Percentiles rank a stretch among this genome's conserved stretches.
Evolutionary conservation across 2,888 invertebrate genomes (phyloP).

Genomic region (Micoletzkya japonica): DNA sequence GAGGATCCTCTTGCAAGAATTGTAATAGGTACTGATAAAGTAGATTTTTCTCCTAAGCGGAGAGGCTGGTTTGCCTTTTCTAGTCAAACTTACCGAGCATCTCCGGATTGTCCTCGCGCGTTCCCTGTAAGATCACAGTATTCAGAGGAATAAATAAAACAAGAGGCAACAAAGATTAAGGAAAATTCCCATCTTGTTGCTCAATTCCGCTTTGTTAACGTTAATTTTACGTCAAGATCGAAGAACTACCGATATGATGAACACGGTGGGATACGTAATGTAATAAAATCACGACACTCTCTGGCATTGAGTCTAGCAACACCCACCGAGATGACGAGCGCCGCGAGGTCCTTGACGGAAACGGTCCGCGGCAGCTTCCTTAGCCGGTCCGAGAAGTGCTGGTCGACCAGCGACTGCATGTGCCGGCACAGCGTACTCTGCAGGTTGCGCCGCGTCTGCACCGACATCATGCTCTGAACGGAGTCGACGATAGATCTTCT

Average conservation of each 20-base stretch:
- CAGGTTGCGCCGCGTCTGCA: conserved; percentile 42
- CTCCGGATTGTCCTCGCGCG: conserved; percentile 21
- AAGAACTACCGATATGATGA: not conserved
- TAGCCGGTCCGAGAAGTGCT: conserved; percentile 47
- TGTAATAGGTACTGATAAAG: not conserved
- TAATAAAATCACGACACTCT: not conserved
- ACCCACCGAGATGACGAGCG: conserved; percentile 39
- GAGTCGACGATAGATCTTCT: too few relatives aligned
- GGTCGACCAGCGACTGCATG: conserved; percentile 47
- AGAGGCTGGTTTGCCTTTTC: too few relatives aligned
- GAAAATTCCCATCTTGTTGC: not conserved
- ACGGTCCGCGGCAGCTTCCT: conserved; percentile 42
- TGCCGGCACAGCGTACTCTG: conserved; percentile 49
- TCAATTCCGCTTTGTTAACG: too few relatives aligned
- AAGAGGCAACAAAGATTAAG: not conserved
- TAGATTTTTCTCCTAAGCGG: too few relatives aligned
- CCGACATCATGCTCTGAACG: conserved; percentile 36
- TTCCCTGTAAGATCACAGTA: conserved; percentile 5
- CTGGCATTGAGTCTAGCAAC: too few relatives aligned
- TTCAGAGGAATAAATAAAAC: not conserved
- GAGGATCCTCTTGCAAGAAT: too few relatives aligned
- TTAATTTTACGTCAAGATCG: not conserved
- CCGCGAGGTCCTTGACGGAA: conserved; percentile 44
- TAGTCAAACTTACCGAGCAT: conserved; percentile 9
- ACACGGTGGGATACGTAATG: not conserved